Evolutionary conservation across 2,797 vertebrate genomes (phyloP).

Genomic region (Gambelia wislizenii): DNA sequence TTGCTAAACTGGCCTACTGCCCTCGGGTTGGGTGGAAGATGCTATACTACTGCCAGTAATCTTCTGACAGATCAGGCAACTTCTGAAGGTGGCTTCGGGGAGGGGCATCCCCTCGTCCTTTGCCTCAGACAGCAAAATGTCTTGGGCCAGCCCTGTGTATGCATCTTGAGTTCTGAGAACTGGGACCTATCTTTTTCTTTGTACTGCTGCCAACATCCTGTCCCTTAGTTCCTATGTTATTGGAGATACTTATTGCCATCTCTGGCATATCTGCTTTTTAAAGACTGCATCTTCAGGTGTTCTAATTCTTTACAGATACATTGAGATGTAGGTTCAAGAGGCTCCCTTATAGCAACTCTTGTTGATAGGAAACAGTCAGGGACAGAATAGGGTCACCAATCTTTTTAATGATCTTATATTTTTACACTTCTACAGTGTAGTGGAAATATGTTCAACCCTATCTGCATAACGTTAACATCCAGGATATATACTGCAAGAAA

Average conservation of each 20-base stretch:
- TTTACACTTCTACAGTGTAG: not conserved
- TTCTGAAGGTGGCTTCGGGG: not conserved
- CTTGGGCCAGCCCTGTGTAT: not conserved
- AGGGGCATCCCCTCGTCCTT: not conserved
- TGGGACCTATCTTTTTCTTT: not conserved
- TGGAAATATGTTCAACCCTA: conserved; percentile 29
- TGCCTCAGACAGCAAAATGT: not conserved
- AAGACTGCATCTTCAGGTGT: not conserved
- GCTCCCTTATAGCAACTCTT: not conserved
- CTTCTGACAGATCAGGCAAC: not conserved
- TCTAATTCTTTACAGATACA: not conserved
- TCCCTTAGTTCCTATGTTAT: not conserved
- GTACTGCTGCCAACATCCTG: not conserved
- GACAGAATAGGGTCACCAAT: conserved; percentile 33
- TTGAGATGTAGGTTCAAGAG: not conserved
- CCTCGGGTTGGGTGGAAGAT: not conserved
- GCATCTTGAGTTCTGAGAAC: not conserved
- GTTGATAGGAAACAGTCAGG: conserved; percentile 27
- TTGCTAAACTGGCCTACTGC: not conserved
- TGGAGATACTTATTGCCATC: not conserved
- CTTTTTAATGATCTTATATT: conserved; percentile 11
- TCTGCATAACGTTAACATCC: not conserved
- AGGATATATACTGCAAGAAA: conserved; percentile 35
- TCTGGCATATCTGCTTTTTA: not conserved
- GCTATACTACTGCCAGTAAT: not conserved